Evolutionary conservation across 1,140 invertebrate genomes (phyloP), one percentile per base, ranked within the genome.

Genomic region (Nebria ingens): DNA sequence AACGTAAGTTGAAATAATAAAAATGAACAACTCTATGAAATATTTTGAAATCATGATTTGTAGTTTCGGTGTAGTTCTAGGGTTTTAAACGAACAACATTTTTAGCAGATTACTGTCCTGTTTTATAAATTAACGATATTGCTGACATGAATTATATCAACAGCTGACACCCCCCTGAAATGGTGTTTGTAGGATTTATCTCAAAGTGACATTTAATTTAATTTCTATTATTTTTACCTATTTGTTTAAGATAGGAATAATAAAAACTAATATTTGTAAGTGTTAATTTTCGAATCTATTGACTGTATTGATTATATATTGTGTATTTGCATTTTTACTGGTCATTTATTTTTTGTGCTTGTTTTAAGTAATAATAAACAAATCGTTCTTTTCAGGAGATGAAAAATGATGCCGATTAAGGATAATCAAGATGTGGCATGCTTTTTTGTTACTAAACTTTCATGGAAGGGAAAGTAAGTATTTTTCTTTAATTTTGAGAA

Each of bases 371-470:
- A n/a, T n/a, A n/a, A 17, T 45, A 45, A 45, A 45, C 40, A 45
- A 45, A 45, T 45, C 9, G 17, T 45, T 11, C 4, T 4, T 45
- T 17, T 6, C 17, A 45, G 40, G 40, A 45, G 15, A 45, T 45
- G 40, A 66, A 82, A 80, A 73, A 89, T 89, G 86, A 85, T 85
- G 78, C 84, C 86, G 60, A 76, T 87, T 61, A 87, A 85, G 73
- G 89, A 93, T 72, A 94, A 93, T 76, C 80, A 88, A 68, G 91
- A 94, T 83, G 79, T 94, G 65, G 86, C 88, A 57, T 94, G 92
- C 73, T 98, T 93, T 76, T 82, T 92, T 71, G 92, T 97, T 64
- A 96, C 90, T 12, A 98, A 98, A 76, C 91, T 94, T 70, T 93
- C 87, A 11, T 89, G 95, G 95, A 96, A 95, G 76, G 91, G 95